Conservation (phyloP, 2,797 vertebrate species). For the Epinephelus malabaricus region DNA sequence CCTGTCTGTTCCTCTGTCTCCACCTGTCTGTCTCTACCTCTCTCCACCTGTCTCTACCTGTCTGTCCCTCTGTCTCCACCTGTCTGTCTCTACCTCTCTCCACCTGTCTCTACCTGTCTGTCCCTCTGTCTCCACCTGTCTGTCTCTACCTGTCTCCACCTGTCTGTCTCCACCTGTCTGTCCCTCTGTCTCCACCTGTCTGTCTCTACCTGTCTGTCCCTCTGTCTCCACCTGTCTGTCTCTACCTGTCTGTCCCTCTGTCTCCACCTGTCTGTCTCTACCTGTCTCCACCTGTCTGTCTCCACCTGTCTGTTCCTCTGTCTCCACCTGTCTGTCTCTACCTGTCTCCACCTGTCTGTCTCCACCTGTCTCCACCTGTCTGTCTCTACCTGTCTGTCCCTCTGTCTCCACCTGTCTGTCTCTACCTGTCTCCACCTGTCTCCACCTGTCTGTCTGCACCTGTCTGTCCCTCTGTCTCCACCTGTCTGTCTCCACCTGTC, state of each 20-base stretch:
- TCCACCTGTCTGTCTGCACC: background rate
- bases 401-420: background rate
- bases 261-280: background rate
- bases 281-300: no score
- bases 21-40: no score
- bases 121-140: background rate
- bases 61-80: no score
- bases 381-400: background rate
- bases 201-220: constrained; percentile 9
- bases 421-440: background rate
- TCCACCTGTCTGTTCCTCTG: background rate
- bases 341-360: background rate
- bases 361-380: background rate
- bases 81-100: no score
- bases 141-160: background rate
- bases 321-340: background rate
- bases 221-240: background rate
- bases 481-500: background rate
- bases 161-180: background rate
- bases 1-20: no score
- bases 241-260: no score
- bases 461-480: background rate
- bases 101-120: no score
- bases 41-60: background rate
- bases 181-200: background rate